These are phyloP conservation scores for Lucilia cuprina DNA, from an alignment of 1,140 invertebrate genomes.

Conservation along the genomic window DNA sequence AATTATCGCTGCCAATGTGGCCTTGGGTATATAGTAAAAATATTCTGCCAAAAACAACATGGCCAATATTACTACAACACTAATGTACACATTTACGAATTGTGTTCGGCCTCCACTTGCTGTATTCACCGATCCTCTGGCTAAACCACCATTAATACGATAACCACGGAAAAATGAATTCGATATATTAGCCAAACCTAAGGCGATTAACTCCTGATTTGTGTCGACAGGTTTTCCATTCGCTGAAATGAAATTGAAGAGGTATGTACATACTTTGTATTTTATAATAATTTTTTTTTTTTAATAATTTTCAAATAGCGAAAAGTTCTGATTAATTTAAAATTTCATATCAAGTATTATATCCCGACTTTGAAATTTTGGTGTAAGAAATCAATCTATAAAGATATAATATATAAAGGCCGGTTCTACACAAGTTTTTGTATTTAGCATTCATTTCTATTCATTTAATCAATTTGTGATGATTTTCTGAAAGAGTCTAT, in stretches of 20 bases:
- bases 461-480: too few relatives aligned
- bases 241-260: slow-evolving; percentile 46
- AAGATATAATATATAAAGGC: too few relatives aligned
- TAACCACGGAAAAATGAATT: slow-evolving; percentile 85
- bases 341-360: too few relatives aligned
- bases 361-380: too few relatives aligned
- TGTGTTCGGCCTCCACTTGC: slow-evolving; percentile 85
- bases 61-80: slow-evolving; percentile 73
- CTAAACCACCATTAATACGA: slow-evolving; percentile 82
- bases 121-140: slow-evolving; percentile 83
- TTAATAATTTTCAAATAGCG: too few relatives aligned
- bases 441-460: too few relatives aligned
- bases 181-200: slow-evolving; percentile 80
- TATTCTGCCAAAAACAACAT: slow-evolving; percentile 76
- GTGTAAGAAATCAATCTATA: too few relatives aligned
- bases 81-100: slow-evolving; percentile 74
- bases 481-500: too few relatives aligned
- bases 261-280: too few relatives aligned
- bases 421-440: too few relatives aligned
- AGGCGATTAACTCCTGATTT: slow-evolving; percentile 81
- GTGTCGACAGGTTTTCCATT: slow-evolving; percentile 80
- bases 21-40: slow-evolving; percentile 81
- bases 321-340: too few relatives aligned
- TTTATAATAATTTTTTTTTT: too few relatives aligned
- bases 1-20: slow-evolving; percentile 76